Conservation (phyloP, 2,888 invertebrate genomes). For the Dioctria rufipes region DNA sequence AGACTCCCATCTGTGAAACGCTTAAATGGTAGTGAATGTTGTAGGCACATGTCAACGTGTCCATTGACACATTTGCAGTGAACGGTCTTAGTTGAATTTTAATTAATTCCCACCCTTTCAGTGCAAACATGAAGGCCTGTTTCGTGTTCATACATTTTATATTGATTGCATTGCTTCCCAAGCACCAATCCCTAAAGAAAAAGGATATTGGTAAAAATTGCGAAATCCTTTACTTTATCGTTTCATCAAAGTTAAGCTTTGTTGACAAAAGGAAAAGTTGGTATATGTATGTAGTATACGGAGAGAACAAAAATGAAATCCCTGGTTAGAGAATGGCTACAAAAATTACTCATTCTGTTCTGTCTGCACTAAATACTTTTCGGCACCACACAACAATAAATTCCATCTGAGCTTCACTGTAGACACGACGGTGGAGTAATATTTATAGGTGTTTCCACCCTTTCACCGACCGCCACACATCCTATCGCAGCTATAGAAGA, state of each 20-base stretch:
- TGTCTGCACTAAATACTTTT: neutral
- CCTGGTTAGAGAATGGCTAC: neutral
- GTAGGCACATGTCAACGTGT: neutral
- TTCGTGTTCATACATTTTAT: neutral
- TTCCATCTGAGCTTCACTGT: slow-evolving; percentile 40
- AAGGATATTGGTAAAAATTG: neutral
- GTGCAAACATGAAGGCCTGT: neutral
- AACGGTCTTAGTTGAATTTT: neutral
- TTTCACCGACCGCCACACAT: neutral
- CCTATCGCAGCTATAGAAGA: neutral
- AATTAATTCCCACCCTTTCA: neutral
- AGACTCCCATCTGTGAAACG: no score
- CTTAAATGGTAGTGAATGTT: no score
- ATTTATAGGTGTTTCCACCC: slow-evolving; percentile 25
- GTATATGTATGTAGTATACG: no score
- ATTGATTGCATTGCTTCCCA: neutral
- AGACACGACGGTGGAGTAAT: slow-evolving; percentile 13
- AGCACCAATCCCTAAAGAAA: neutral
- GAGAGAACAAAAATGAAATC: no score
- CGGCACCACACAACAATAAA: neutral
- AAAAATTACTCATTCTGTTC: neutral
- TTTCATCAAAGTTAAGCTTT: no score
- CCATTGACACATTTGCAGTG: neutral
- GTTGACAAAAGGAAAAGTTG: no score
- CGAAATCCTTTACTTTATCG: no score